Evolutionary conservation across 2,888 invertebrate genomes (phyloP).

Genomic region (Dromius quadrimaculatus): DNA sequence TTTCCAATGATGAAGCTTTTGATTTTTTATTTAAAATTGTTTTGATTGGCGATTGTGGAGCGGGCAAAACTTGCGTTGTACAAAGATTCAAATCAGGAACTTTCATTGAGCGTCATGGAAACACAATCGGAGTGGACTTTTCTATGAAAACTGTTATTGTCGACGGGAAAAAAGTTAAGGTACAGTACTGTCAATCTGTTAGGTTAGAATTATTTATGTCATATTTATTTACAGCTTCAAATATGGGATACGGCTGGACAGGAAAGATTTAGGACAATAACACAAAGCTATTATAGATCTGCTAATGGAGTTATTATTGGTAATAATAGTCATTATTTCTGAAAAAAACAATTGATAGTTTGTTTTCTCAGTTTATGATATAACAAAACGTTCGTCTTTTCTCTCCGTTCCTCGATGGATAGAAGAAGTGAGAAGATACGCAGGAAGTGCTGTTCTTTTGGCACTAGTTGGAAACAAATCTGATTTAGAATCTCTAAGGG

Average conservation of each 20-base stretch:
- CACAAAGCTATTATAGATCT: slow-evolving; percentile 96
- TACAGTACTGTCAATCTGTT: slow-evolving; percentile 63
- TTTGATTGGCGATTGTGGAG: slow-evolving; percentile 90
- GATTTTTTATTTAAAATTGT: slow-evolving; percentile 97
- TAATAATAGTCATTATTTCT: slow-evolving; percentile 61
- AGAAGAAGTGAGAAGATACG: slow-evolving; percentile 94
- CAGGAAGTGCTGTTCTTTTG: slow-evolving; percentile 91
- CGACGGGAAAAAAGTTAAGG: slow-evolving; percentile 96
- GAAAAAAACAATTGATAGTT: not conserved
- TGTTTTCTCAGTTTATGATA: slow-evolving; percentile 84
- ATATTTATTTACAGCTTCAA: slow-evolving; percentile 76
- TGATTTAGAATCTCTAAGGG: slow-evolving; percentile 83
- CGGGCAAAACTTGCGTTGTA: slow-evolving; percentile 95
- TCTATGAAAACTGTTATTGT: slow-evolving; percentile 97
- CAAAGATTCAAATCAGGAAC: slow-evolving; percentile 96
- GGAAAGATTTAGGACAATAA: slow-evolving; percentile 95
- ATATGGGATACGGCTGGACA: slow-evolving; percentile 99
- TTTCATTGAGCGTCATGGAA: slow-evolving; percentile 94
- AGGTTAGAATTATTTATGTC: slow-evolving; percentile 51
- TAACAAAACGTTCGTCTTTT: slow-evolving; percentile 93
- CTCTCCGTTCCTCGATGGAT: slow-evolving; percentile 94
- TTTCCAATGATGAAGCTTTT: slow-evolving; percentile 82
- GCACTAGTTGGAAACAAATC: slow-evolving; percentile 94
- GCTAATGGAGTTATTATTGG: slow-evolving; percentile 96
- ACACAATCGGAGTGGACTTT: slow-evolving; percentile 98